Percentiles rank a stretch among this genome's conserved stretches.
phyloP scores from a whole-genome alignment of 2,797 vertebrate genomes.

The Anas bernieri region DNA sequence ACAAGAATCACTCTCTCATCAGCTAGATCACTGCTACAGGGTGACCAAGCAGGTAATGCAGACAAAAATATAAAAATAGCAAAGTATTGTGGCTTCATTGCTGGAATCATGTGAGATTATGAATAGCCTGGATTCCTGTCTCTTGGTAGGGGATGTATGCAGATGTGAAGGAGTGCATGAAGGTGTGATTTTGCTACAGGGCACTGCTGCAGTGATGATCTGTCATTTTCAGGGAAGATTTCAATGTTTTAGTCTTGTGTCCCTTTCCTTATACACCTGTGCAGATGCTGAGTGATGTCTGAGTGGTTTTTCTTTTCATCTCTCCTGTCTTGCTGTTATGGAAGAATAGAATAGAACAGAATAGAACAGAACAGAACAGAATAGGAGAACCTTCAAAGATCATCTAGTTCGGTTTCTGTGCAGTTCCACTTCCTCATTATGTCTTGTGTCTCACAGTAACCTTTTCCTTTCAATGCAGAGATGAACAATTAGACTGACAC shows the following conservation, averaged over 20 bases:
- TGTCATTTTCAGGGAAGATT: constrained; percentile 4
- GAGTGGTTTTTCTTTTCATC: constrained; percentile 26
- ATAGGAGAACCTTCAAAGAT: too few relatives aligned
- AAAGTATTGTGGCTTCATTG: neutral
- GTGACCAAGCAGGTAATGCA: neutral
- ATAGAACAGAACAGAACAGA: too few relatives aligned
- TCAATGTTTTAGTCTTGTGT: constrained; percentile 6
- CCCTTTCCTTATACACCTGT: neutral
- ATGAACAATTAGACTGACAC: constrained; percentile 29
- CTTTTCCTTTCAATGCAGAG: constrained; percentile 29
- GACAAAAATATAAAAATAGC: neutral
- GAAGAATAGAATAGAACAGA: too few relatives aligned
- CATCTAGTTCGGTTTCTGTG: neutral
- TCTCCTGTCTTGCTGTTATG: constrained; percentile 1
- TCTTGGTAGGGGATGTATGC: rapidly evolving
- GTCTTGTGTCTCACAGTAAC: constrained; percentile 24
- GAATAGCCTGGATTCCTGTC: neutral
- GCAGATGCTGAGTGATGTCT: constrained; percentile 2
- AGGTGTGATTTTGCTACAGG: neutral
- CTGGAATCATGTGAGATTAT: neutral
- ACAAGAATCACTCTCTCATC: neutral
- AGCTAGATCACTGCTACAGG: neutral
- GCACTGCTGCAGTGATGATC: neutral
- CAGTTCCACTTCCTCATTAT: constrained; percentile 1
- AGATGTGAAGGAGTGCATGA: neutral